Base-by-base conservation (phyloP, 2,113 vertebrate genomes). In the Symphodus melops region DNA sequence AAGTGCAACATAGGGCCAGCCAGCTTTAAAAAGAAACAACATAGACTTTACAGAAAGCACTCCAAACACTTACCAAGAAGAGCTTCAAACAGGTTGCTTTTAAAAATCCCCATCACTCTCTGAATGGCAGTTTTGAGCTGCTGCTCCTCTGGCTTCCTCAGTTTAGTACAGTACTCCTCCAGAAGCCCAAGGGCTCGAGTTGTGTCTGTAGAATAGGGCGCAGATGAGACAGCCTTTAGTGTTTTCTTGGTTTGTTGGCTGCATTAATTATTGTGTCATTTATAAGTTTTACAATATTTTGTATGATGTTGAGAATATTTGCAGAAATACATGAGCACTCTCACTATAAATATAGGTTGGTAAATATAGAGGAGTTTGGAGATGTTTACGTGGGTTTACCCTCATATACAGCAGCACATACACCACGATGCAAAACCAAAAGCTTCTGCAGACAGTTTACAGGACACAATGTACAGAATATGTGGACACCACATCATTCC, bases 81-180 rank as follows among this genome's bases (percentile, higher is more conserved):
- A 52, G 97, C 97, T 91, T 96, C 95, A 91, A 99, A 99, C 82
- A 99, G 94, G 87, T 95, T 96, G 94, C 97, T 99, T 88, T 94
- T 96, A 89, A 99, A 97, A 92, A 98, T 96, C 68, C 90, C 92
- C 94, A 97, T 96, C 79, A 98, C 96, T 92, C 96, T 96, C 90
- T 94, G 94, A 89, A 99, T 95, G 89, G 97, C 96, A 86, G 92
- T 95, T 94, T 96, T 96, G 84, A 99, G 93, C 75, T 94, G 94
- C 79, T 96, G 95, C 75, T 98, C 97, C 76, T 98, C 97, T 2
- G 96, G 96, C 71, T 93, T 96, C 88, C 52, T 95, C 67, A 99
- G 93, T 88, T 95, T 97, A 89, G 95, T 94, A 88, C 97, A 98
- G 65, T 97, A 99, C 72, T 98, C 97, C 87, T 98, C 96, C 91